These are phyloP conservation scores for Enhydra lutris DNA, from an alignment of 2,113 vertebrate genomes.

Conservation along the genomic window DNA sequence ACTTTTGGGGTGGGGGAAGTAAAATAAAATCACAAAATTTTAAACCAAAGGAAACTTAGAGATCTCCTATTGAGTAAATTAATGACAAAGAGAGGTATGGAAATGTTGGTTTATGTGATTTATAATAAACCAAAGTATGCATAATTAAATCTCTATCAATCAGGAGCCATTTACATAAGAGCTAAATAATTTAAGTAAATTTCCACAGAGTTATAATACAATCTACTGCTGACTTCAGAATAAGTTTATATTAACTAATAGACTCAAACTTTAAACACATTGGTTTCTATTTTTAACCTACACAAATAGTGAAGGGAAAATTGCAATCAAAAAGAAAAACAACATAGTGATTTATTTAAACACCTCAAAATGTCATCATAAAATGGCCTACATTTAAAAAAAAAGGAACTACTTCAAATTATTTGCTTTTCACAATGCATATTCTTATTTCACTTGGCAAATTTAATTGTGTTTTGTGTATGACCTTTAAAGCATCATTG, in stretches of 20 bases:
- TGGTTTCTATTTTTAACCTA: constrained; percentile 62
- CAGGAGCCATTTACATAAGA: constrained; percentile 23
- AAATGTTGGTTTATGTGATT: neutral
- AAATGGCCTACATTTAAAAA: constrained; percentile 33
- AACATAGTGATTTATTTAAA: constrained; percentile 68
- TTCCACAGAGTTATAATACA: neutral
- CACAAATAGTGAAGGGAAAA: constrained; percentile 19
- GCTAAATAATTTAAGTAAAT: constrained; percentile 12
- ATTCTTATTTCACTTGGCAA: constrained; percentile 69
- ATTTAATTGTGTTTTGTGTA: constrained; percentile 71
- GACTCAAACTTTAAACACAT: constrained; percentile 26
- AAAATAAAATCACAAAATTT: constrained; percentile 15
- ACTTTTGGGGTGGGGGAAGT: neutral
- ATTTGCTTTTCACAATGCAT: constrained; percentile 66
- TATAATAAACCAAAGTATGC: neutral
- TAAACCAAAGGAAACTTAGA: neutral
- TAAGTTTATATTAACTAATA: constrained; percentile 56
- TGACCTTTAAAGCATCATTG: constrained; percentile 78
- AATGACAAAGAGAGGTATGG: neutral
- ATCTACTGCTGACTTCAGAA: constrained; percentile 33
- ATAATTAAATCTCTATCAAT: constrained; percentile 22
- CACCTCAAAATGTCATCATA: constrained; percentile 65
- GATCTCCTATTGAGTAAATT: neutral
- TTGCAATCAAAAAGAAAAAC: constrained; percentile 74
- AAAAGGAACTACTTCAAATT: constrained; percentile 61